Evolutionary conservation across 2,888 invertebrate genomes (phyloP).

Genomic region (Lasioglossum figueresi): DNA sequence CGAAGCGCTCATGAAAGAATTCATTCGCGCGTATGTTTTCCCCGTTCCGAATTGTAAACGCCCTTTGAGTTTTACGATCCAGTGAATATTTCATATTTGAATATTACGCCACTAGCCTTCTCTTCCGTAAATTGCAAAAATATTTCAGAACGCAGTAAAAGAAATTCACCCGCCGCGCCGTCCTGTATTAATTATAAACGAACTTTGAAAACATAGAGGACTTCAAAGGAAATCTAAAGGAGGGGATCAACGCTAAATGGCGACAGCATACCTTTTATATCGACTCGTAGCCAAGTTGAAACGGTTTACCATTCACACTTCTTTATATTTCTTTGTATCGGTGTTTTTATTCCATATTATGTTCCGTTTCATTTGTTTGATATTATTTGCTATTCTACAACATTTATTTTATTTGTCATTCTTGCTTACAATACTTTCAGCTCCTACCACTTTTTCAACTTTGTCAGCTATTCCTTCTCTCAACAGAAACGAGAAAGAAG

Average conservation of each 20-base stretch:
- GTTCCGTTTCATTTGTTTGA: not conserved
- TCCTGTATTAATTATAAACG: not conserved
- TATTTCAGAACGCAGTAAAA: not conserved
- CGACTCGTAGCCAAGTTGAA: not conserved
- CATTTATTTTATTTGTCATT: too few relatives aligned
- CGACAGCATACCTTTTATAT: not conserved
- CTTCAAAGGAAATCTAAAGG: not conserved
- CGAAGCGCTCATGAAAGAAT: not conserved
- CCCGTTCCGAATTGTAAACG: not conserved
- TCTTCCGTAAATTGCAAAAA: slow-evolving; percentile 4
- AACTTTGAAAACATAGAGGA: not conserved
- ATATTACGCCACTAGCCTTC: not conserved
- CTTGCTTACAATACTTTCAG: too few relatives aligned
- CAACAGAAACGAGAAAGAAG: too few relatives aligned
- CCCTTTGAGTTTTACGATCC: slow-evolving; percentile 7
- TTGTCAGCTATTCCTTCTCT: too few relatives aligned
- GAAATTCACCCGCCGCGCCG: not conserved
- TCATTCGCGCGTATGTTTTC: not conserved
- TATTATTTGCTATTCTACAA: too few relatives aligned
- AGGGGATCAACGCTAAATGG: not conserved
- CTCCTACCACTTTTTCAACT: too few relatives aligned
- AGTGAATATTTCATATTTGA: slow-evolving; percentile 2
- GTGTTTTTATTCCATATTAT: not conserved
- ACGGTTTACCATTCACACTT: not conserved
- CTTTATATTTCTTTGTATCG: not conserved